Base-by-base conservation (phyloP, 2,113 vertebrate species). In the Thunnus maccoyii region DNA sequence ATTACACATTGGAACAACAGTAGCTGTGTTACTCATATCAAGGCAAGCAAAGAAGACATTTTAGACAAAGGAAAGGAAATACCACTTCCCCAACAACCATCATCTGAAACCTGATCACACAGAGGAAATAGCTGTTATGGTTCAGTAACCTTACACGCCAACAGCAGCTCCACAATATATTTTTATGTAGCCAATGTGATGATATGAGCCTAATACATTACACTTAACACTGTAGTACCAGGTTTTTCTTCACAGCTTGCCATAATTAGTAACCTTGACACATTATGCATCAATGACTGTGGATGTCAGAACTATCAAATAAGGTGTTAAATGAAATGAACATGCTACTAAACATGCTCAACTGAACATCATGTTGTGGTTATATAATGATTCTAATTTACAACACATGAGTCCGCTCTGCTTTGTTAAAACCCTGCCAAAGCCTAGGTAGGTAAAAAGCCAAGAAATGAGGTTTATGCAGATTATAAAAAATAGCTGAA, bases 361-460 rank as follows among this genome's bases (percentile, higher is more conserved):
- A 78, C 63, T 86, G 67, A 83, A 63, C 61, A 85, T 16, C 3
- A 2, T 5, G 4, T 3, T 48, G 41, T 30, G 17, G 36, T 91
- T 89, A 87, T 68, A 80, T 65, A 89, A 90, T 55, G 27, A 63
- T 71, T 61, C 44, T 70, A 82, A 86, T 84, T 85, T 71, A 51
- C 54, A 85, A 71, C 82, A 83, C 47, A 76, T 55, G 73, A 86
- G 66, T 50, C 71, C 4, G 2, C 44, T 41, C 50, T 20, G 56
- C 55, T 75, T 66, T 76, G 55, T 47, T 76, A 56, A 68, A 86
- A 57, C 20, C 41, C 52, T 7, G 55, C 62, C 13, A 86, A 83
- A 87, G 63, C 67, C 72, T 41, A 32, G 4, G 50, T 46, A 76
- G 46, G 47, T 80, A 55, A 80, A 58, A 70, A 58, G 77, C 71